Base-by-base conservation (phyloP, 2,888 invertebrate species). In the Acronicta aceris region DNA sequence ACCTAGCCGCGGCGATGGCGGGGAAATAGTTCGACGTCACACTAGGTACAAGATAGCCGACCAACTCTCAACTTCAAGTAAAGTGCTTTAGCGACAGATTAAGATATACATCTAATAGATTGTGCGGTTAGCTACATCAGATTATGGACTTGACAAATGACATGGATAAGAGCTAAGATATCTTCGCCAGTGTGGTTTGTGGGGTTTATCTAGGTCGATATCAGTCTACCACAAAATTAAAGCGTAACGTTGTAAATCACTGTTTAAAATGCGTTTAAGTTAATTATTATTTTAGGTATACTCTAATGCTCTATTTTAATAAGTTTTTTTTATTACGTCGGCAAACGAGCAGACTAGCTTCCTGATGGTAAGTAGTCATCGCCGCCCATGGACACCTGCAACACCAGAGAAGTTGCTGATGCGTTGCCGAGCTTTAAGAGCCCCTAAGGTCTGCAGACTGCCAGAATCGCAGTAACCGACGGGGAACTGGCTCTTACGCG, bases 21-120 rank as follows among this genome's bases (percentile, higher is more conserved):
- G 60, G 69, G 76, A 76, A 72, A 68, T 78, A 84, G 79, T 82
- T 85, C 77, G 79, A 80, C 76, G 62, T 62, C 56, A 55, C 66
- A 54, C 67, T 17, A 69, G 65, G 77, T 65, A 62, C 69, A 58
- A 64, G 71, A 75, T 70, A 69, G 71, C 64, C 59, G 64, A 68
- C 64, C 59, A 58, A 59, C 69, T 63, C 48, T 30, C 56, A 61
- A 69, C 66, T 65, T 69, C 75, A 73, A 78, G 76, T 75, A 67
- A 75, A 68, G 63, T 66, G 76, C 74, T 78, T 68, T 68, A 68
- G 74, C 74, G 77, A 50, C 57, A 66, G 65, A 74, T 72, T 68
- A 63, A 65, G 60, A 74, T 72, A 63, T 65, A 61, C 46, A 56
- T 61, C 59, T 71, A 61, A 60, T 71, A 68, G 73, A 73, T 68